Percentiles rank a stretch among this genome's conserved stretches.
phyloP scores from a whole-genome alignment of 2,888 invertebrate genomes.

The Phanerotoma sp. region DNA sequence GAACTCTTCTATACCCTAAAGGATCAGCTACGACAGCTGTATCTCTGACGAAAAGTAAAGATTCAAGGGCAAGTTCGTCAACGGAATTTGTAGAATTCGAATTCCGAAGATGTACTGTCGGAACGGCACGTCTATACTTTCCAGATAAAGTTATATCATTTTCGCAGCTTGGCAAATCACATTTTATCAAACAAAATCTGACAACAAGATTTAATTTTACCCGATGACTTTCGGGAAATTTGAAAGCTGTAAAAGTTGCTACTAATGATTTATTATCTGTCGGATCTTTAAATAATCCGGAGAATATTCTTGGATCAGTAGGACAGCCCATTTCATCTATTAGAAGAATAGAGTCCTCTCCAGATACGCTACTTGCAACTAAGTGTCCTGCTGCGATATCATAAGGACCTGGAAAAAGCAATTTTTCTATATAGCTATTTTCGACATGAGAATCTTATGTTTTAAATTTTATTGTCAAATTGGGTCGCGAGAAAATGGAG shows the following conservation, averaged over 20 bases:
- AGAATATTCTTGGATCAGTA: conserved; percentile 68
- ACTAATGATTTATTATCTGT: conserved; percentile 56
- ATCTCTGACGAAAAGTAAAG: conserved; percentile 63
- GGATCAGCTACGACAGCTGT: conserved; percentile 65
- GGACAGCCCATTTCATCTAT: conserved; percentile 81
- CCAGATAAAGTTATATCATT: conserved; percentile 39
- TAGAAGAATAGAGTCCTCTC: conserved; percentile 72
- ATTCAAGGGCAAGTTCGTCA: conserved; percentile 61
- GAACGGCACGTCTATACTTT: conserved; percentile 35
- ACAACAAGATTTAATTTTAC: conserved; percentile 82
- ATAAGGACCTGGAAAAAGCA: conserved; percentile 50
- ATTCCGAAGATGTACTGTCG: too few species aligned
- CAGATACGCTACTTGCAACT: conserved; percentile 75
- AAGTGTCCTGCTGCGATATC: conserved; percentile 78
- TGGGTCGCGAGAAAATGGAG: too few species aligned
- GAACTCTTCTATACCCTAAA: conserved; percentile 63
- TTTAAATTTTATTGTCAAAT: too few species aligned
- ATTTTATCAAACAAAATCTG: conserved; percentile 74
- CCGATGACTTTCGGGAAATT: conserved; percentile 81
- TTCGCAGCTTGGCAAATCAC: conserved; percentile 62
- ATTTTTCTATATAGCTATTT: too few species aligned
- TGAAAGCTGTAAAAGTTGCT: conserved; percentile 78
- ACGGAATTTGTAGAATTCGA: conserved; percentile 35
- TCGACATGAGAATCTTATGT: too few species aligned
- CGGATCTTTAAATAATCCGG: conserved; percentile 57